Conservation (phyloP, 2,113 vertebrate genomes). For the Gymnorhina tibicen region DNA sequence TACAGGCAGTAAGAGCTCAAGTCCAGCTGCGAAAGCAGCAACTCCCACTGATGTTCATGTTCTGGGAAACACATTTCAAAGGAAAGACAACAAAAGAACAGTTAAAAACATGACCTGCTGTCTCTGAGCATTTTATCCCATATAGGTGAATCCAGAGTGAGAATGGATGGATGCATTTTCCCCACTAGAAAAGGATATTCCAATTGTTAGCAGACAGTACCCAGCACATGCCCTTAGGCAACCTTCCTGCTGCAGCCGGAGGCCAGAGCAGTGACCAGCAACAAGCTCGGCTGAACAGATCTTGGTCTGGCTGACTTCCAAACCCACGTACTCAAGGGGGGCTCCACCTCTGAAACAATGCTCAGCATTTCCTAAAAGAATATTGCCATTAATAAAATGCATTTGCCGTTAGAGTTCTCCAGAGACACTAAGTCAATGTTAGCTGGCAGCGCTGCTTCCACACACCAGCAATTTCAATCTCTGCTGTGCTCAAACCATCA, state of each 20-base stretch:
- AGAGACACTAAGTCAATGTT: constrained; percentile 59
- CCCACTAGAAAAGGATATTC: background rate
- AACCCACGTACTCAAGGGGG: background rate
- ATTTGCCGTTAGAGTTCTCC: constrained; percentile 58
- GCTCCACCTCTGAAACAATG: constrained; percentile 42
- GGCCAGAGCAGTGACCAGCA: background rate
- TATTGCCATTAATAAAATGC: constrained; percentile 65
- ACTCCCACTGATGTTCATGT: background rate
- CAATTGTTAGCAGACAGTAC: background rate
- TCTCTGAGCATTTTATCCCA: background rate
- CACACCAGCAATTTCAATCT: constrained; percentile 67
- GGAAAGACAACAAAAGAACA: background rate
- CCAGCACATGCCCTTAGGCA: background rate
- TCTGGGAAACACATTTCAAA: background rate
- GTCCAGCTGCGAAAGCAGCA: background rate
- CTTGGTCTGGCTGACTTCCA: background rate
- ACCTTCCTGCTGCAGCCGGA: background rate
- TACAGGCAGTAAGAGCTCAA: background rate
- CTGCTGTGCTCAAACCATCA: constrained; percentile 48
- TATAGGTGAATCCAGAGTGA: background rate
- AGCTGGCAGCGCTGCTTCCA: constrained; percentile 61
- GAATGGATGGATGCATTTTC: background rate
- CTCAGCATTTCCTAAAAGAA: constrained; percentile 42
- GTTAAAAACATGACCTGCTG: background rate
- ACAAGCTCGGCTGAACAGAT: background rate